Conservation (phyloP, 2,797 vertebrate genomes). For the Rhinogobio ventralis region DNA sequence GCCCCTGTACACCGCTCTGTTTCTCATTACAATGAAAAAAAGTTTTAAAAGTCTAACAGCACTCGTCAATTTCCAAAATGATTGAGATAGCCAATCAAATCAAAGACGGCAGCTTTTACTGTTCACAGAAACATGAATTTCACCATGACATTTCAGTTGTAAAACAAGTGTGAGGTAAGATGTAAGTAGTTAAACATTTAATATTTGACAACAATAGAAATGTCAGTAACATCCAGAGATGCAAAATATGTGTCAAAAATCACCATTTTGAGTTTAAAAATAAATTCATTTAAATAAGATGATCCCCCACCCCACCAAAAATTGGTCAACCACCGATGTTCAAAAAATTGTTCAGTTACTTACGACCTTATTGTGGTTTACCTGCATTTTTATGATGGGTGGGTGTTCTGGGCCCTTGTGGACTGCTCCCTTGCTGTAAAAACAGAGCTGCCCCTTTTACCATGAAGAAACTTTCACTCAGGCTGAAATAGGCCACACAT, state of each 20-base stretch:
- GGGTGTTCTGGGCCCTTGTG: conserved; percentile 87
- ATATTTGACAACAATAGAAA: conserved; percentile 26
- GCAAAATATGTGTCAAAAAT: background rate
- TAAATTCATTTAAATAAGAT: background rate
- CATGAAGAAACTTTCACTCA: conserved; percentile 99
- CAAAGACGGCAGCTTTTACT: background rate
- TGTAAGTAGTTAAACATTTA: background rate
- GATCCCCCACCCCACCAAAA: background rate
- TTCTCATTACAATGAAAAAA: background rate
- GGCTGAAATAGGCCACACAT: conserved; percentile 74
- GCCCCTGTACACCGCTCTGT: background rate
- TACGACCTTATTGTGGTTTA: conserved; percentile 70
- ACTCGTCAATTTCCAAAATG: background rate
- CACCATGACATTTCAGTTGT: background rate
- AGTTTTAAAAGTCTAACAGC: background rate
- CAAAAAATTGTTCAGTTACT: background rate
- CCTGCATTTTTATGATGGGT: conserved; percentile 96
- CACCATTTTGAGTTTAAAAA: background rate
- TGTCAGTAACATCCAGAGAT: background rate
- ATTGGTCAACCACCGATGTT: background rate
- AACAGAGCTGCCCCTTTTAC: conserved; percentile 98
- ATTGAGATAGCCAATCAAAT: background rate
- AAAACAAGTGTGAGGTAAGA: background rate
- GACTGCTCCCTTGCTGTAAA: conserved; percentile 92
- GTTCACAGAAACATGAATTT: background rate